Evolutionary conservation across 1,140 invertebrate genomes (phyloP), one percentile per base, ranked within the genome.

Genomic region (Drosophila novamexicana): DNA sequence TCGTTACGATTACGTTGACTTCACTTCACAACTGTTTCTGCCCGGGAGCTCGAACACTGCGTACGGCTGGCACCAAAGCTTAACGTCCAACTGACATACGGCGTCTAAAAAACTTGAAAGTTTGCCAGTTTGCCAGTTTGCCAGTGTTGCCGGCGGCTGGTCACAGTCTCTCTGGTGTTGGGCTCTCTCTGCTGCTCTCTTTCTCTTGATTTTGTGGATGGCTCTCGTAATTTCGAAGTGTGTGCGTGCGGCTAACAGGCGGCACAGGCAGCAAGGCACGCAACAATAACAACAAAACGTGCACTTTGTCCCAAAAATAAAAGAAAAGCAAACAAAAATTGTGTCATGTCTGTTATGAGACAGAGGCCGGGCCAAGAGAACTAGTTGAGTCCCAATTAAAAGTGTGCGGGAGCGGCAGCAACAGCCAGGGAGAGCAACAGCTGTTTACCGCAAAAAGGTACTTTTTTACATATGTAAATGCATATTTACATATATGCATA

Each of bases 21-120:
- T 79, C 62, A 79, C 65, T 77, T 61, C 62, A 83, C 47, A 44
- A 54, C 62, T 49, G 57, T 65, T 49, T 50, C 56, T 76, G 50
- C 61, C 75, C 56, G 70, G 72, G 76, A 86, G 81, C 75, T 88
- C 79, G 64, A 56, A 62, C 66, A 57, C 54, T 63, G 47, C 83
- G 83, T 72, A 86, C 84, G 66, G 71, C 74, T 75, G 79, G 75
- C 79, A 77, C 68, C 82, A 83, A 86, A 82, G 82, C 76, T 89
- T 59, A 75, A 86, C 76, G 77, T 80, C 73, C 79, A 79, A 86
- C 84, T 86, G 80, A 79, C 68, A 61, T 36, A 58, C 64, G 61
- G 49, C 52, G 53, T 65, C 40, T 37, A 47, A 64, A 86, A 75
- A 86, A 88, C 83, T 82, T 68, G 77, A 83, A 79, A 78, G 57